A percentile compares a stretch with the other conserved stretches of the same genome.
These are phyloP conservation scores for Harpalus rufipes DNA, from an alignment of 2,888 invertebrate species.

Conservation along the genomic window DNA sequence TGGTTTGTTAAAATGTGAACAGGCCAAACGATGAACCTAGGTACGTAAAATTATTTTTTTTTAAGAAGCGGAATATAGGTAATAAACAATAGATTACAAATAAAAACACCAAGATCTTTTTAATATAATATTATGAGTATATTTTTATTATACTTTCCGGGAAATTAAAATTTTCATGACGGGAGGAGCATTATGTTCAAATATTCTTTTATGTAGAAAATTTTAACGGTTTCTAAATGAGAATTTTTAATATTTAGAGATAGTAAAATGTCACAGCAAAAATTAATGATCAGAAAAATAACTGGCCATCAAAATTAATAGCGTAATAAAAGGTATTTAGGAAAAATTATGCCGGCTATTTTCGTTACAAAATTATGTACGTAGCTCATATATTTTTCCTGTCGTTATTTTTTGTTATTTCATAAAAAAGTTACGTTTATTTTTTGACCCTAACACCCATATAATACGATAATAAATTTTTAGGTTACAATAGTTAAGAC, in stretches of 20 bases:
- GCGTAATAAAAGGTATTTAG: slow-evolving; percentile 15
- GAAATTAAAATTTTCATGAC: not conserved
- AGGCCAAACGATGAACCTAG: no score
- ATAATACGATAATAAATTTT: no score
- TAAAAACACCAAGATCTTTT: no score
- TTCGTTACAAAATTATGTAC: slow-evolving; percentile 23
- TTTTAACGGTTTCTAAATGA: slow-evolving; percentile 16
- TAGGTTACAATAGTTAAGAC: no score
- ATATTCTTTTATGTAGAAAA: not conserved
- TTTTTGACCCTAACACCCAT: not conserved
- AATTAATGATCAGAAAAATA: slow-evolving; percentile 34
- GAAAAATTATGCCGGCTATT: slow-evolving; percentile 16
- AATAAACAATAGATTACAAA: no score
- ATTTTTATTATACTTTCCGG: not conserved
- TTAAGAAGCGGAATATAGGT: no score
- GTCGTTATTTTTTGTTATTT: slow-evolving; percentile 5
- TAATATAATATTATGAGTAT: not conserved
- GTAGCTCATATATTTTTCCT: not conserved
- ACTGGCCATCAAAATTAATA: slow-evolving; percentile 17
- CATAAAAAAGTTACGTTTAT: not conserved
- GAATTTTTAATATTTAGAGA: slow-evolving; percentile 13
- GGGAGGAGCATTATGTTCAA: not conserved
- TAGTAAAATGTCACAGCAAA: slow-evolving; percentile 21
- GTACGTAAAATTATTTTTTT: no score
- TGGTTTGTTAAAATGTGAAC: no score